These are phyloP conservation scores for Lasioglossum villosulum DNA, from an alignment of 2,888 invertebrate genomes.

Conservation along the genomic window DNA sequence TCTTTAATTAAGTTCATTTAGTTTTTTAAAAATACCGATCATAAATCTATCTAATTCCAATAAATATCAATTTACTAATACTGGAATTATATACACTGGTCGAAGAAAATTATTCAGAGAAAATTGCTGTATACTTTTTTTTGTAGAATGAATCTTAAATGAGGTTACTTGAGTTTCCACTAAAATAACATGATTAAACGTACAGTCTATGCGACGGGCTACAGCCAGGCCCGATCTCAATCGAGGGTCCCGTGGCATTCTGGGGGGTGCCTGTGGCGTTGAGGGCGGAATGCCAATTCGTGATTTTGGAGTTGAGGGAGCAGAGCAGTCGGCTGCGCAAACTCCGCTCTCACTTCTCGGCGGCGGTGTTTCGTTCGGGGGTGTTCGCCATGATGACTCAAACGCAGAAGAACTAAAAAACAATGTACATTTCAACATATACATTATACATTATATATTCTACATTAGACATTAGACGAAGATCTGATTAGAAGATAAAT, in stretches of 20 bases:
- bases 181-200: background rate
- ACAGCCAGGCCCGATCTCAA: constrained; percentile 67
- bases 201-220: constrained; percentile 67
- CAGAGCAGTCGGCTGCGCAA: background rate
- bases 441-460: too few relatives aligned
- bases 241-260: constrained; percentile 26
- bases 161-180: background rate
- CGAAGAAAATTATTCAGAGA: background rate
- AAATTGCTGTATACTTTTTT: background rate
- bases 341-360: background rate
- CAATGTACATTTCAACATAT: too few relatives aligned
- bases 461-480: too few relatives aligned
- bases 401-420: too few relatives aligned
- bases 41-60: too few relatives aligned
- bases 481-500: too few relatives aligned
- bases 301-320: background rate
- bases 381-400: background rate
- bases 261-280: background rate
- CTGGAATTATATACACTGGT: too few relatives aligned
- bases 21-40: background rate
- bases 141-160: background rate
- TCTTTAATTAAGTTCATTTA: background rate
- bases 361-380: constrained; percentile 18
- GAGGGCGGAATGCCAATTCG: background rate
- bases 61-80: too few relatives aligned